phyloP scores from a whole-genome alignment of 2,113 vertebrate genomes.

The Syrmaticus mikado region DNA sequence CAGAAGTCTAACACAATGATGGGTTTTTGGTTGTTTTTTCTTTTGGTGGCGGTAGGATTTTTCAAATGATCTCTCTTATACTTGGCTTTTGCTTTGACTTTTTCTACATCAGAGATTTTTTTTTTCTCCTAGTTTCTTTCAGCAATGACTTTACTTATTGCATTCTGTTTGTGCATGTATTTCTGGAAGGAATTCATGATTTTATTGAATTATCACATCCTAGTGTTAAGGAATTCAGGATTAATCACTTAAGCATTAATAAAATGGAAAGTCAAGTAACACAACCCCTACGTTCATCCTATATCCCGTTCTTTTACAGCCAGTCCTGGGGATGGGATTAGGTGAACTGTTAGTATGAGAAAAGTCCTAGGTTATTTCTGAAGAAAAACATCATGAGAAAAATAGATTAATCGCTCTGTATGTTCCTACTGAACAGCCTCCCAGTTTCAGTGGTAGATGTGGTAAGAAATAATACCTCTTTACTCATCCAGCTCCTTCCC shows the following conservation, averaged over 20 bases:
- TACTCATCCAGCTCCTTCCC: conserved; percentile 51
- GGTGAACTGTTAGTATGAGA: neutral
- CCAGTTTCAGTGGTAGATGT: neutral
- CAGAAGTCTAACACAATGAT: neutral
- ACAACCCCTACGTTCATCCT: neutral
- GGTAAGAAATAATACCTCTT: conserved; percentile 26
- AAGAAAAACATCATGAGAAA: neutral
- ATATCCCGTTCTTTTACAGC: neutral
- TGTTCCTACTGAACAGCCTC: conserved; percentile 1
- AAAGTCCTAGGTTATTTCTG: neutral
- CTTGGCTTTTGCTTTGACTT: neutral
- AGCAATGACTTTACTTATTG: neutral
- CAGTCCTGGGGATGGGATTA: neutral
- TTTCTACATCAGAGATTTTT: neutral
- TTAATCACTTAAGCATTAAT: neutral
- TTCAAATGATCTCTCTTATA: neutral
- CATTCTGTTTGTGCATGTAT: neutral
- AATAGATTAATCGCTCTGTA: neutral
- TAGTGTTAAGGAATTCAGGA: neutral
- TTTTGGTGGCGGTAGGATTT: neutral
- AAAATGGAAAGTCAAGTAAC: neutral
- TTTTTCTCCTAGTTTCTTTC: neutral
- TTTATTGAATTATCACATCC: neutral
- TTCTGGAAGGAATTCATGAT: neutral
- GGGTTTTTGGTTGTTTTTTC: no score